Evolutionary conservation across 2,113 vertebrate genomes (phyloP).

Genomic region (Murina feae): DNA sequence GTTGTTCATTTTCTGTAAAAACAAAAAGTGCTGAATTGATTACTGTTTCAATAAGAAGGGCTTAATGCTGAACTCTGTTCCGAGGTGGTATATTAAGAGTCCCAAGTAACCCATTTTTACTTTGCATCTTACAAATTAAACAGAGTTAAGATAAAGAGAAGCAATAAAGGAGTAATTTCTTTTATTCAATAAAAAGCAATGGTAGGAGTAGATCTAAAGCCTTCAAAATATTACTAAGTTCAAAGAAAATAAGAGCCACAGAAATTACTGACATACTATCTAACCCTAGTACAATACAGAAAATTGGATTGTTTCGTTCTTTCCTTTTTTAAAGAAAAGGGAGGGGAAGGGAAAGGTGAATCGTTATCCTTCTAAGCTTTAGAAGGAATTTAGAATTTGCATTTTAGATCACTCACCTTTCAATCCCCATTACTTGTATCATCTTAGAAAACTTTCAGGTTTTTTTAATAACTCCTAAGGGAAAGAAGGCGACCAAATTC

Average conservation of each 20-base stretch:
- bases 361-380: not conserved
- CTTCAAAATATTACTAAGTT: not conserved
- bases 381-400: not conserved
- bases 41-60: not conserved
- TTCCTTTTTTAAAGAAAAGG: not conserved
- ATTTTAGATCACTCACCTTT: not conserved
- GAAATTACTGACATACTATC: not conserved
- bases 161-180: not conserved
- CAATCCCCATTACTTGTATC: not conserved
- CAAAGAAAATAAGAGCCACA: not conserved
- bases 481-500: not conserved
- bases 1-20: not conserved
- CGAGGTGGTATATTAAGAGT: not conserved
- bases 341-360: not conserved
- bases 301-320: not conserved
- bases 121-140: not conserved
- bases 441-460: not conserved
- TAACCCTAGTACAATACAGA: not conserved
- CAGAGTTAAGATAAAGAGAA: not conserved
- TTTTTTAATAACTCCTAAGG: not conserved
- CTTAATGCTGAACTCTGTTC: not conserved
- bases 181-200: not conserved
- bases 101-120: not conserved
- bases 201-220: not conserved
- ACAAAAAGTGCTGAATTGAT: not conserved